These are phyloP conservation scores for Lepilemur septentrionalis DNA, from an alignment of 2,797 vertebrate species.

Conservation along the genomic window DNA sequence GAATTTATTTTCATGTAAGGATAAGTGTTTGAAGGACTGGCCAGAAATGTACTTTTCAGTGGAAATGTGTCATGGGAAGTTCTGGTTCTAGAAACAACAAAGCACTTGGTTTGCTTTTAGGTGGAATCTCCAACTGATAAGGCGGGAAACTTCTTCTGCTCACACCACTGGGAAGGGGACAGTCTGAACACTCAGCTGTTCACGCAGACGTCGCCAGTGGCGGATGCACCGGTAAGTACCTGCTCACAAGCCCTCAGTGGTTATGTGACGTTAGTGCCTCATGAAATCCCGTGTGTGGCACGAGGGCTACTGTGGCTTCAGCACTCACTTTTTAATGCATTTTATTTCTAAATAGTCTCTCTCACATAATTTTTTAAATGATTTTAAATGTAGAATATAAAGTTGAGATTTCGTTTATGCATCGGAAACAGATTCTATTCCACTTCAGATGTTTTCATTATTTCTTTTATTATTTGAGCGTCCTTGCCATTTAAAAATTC, in stretches of 20 bases:
- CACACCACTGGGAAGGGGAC: constrained; percentile 93
- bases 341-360: neutral
- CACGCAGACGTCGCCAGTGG: constrained; percentile 86
- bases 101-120: constrained; percentile 81
- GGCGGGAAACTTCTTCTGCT: constrained; percentile 90
- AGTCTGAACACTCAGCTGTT: constrained; percentile 94
- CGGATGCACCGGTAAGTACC: constrained; percentile 92
- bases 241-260: neutral
- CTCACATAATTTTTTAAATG: neutral
- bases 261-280: neutral
- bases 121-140: constrained; percentile 93
- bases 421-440: neutral
- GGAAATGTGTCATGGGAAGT: neutral
- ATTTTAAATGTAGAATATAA: neutral
- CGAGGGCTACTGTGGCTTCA: neutral
- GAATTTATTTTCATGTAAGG: neutral
- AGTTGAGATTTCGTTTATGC: neutral
- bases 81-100: neutral
- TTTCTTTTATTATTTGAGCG: constrained; percentile 7
- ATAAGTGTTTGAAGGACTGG: neutral
- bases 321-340: neutral
- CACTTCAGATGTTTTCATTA: neutral
- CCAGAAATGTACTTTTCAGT: neutral
- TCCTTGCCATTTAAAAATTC: neutral
- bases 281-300: neutral